These are phyloP conservation scores for Muscicapa comitata DNA, from an alignment of 2,797 vertebrate species.

Conservation along the genomic window DNA sequence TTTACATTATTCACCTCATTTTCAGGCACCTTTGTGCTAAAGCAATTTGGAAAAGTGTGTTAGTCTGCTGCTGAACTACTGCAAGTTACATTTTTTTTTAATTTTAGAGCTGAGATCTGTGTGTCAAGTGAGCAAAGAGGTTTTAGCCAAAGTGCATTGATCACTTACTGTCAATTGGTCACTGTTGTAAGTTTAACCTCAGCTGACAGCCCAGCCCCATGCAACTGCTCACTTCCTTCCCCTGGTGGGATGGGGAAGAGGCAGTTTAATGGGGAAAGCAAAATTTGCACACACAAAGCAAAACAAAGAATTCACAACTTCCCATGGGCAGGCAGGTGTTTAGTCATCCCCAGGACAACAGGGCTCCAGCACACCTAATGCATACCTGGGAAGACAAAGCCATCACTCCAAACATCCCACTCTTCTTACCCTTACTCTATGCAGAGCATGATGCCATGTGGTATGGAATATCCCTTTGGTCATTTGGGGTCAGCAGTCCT, in stretches of 20 bases:
- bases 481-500: neutral
- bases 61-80: neutral
- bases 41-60: neutral
- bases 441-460: too few species aligned
- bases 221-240: neutral
- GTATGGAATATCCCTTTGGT: neutral
- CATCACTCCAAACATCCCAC: too few species aligned
- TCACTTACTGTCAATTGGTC: neutral
- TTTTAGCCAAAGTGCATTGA: neutral
- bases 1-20: fast-evolving
- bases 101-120: neutral
- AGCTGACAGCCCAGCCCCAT: neutral
- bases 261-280: neutral
- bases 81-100: neutral
- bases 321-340: neutral
- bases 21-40: neutral
- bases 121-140: neutral
- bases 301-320: neutral
- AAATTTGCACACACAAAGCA: neutral
- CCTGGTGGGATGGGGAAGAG: neutral
- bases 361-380: neutral
- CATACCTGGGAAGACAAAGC: neutral
- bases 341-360: neutral
- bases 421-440: neutral
- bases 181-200: neutral